Conservation (phyloP, 2,888 invertebrate species). For the Resseliella maxima region DNA sequence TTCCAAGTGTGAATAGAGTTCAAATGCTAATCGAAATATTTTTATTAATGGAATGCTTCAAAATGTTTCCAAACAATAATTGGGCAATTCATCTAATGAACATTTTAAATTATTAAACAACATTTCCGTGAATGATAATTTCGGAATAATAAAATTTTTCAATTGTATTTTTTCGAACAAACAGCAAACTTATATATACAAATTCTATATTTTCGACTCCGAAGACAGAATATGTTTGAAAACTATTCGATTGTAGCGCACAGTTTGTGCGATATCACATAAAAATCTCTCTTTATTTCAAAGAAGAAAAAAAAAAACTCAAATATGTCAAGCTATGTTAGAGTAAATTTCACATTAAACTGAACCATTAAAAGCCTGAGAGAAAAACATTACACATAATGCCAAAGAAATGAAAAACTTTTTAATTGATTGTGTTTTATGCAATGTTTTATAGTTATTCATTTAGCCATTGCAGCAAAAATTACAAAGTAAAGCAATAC, state of each 20-base stretch:
- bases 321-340: too few relatives aligned
- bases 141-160: too few relatives aligned
- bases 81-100: conserved; percentile 2
- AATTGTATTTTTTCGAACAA: neutral
- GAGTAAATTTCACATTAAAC: neutral
- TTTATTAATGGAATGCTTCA: neutral
- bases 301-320: too few relatives aligned
- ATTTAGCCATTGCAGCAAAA: neutral
- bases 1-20: neutral
- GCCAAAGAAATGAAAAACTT: conserved; percentile 31
- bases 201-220: too few relatives aligned
- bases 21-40: neutral
- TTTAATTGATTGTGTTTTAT: conserved; percentile 51
- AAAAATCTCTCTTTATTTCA: too few relatives aligned
- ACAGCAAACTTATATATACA: too few relatives aligned
- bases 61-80: conserved; percentile 13
- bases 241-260: too few relatives aligned
- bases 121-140: neutral
- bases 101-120: neutral
- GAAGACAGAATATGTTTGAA: too few relatives aligned
- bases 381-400: neutral
- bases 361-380: neutral
- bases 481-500: conserved; percentile 22
- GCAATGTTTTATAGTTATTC: neutral
- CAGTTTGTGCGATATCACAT: too few relatives aligned